Conservation (phyloP, 2,797 vertebrate species). For the Perodicticus potto region DNA sequence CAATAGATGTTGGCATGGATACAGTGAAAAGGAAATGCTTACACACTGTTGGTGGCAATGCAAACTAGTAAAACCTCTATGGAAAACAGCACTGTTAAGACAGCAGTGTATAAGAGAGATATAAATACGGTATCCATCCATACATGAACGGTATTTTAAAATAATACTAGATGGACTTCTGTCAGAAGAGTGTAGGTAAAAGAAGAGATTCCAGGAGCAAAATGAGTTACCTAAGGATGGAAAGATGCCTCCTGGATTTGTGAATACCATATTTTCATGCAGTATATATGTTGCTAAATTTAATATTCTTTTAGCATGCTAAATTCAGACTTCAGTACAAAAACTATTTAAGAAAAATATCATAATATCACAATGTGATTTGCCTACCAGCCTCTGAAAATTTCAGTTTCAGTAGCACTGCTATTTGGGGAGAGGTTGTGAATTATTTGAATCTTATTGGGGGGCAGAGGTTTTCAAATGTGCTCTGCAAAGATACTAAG, state of each 20-base stretch:
- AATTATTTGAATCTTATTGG: background rate
- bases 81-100: background rate
- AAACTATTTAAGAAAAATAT: constrained; percentile 40
- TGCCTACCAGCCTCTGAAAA: background rate
- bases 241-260: background rate
- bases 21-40: too few species aligned
- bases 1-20: too few species aligned
- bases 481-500: background rate
- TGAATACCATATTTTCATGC: background rate
- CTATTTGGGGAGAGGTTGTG: background rate
- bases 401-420: background rate
- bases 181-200: background rate
- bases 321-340: constrained; percentile 7
- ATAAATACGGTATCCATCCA: background rate
- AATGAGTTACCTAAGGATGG: background rate
- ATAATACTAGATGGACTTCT: background rate
- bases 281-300: background rate
- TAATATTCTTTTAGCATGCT: background rate
- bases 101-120: background rate
- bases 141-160: background rate
- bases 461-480: background rate
- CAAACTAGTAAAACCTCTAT: too few species aligned
- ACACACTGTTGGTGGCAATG: too few species aligned
- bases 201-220: background rate
- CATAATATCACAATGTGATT: background rate